Base-by-base conservation (phyloP, 2,113 vertebrate species). In the Xenopus tropicalis region DNA sequence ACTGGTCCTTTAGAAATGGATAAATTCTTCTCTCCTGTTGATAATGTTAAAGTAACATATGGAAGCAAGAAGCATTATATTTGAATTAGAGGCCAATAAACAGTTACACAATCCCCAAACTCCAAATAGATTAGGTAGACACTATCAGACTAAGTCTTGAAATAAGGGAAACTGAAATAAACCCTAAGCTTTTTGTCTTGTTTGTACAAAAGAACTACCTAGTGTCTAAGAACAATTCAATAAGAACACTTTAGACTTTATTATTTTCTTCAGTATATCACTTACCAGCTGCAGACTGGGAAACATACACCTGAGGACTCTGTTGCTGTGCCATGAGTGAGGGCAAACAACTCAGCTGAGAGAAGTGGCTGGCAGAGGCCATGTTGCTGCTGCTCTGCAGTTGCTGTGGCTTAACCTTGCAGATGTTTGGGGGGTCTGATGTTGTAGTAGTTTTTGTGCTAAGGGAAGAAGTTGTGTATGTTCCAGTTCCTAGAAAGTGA, bases 391-490 rank as follows among this genome's bases (percentile, higher is more conserved):
- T 92, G 0, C 89, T 92, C 82, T 99, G 97, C 72, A 99, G 78
- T 78, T 98, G 97, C 70, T 99, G 97, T 43, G 97, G 97, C 72
- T 98, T 99, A 87, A 99, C 97, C 86, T 99, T 98, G 81, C 97
- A 99, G 82, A 99, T 99, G 77, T 99, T 99, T 10, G 97, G 97
- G 71, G 96, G 96, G 80, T 99, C 97, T 0, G 96, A 97, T 12
- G 94, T 95, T 21, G 93, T 94, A 43, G 97, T 94, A 64, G 95
- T 95, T 88, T 98, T 99, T 0, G 97, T 98, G 86, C 94, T 94
- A 72, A 97, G 88, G 14, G 97, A 97, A 42, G 96, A 96, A 1
- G 97, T 99, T 46, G 96, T 99, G 22, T 98, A 98, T 48, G 97
- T 99, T 69, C 93, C 94, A 78, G 95, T 90, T 78, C 92, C 97